Base-by-base conservation (phyloP, 2,797 vertebrate species). In the Echiichthys vipera region DNA sequence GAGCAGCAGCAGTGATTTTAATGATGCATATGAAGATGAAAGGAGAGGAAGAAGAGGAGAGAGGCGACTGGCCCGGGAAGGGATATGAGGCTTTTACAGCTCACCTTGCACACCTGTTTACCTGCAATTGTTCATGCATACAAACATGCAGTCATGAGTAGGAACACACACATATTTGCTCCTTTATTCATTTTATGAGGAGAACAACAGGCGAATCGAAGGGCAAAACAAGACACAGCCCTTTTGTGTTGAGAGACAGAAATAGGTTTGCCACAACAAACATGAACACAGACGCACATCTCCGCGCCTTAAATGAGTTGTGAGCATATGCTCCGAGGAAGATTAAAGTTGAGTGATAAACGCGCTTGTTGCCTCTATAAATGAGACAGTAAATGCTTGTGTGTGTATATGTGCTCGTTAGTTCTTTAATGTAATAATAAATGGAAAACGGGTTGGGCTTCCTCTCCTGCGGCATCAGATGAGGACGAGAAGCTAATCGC, bases 331-430 rank as follows among this genome's bases (percentile, higher is more conserved):
- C 88, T 92, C 67, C 42, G 72, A 84, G 88, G 87, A 84, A 86
- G 84, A 91, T 89, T 86, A 87, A 88, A 91, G 83, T 88, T 74
- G 59, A 63, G 75, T 85, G 71, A 88, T 94, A 90, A 94, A 92
- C 56, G 34, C 3, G 77, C 83, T 81, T 86, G 86, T 89, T 91
- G 89, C 80, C 89, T 87, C 80, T 81, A 55, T 93, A 90, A 93
- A 87, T 83, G 67, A 46, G 85, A 88, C 72, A 65, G 78, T 92
- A 89, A 89, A 89, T 55, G 84, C 66, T 71, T 49, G 71, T 78
- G 81, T 88, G 82, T 83, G 83, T 83, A 62, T 64, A 62, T 63
- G 83, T 77, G 84, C 87, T 88, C 70, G 78, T 91, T 92, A 90
- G 75, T 78, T 74, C 85, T 86, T 88, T 89, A 90, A 88, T 89